Conservation (phyloP, 2,797 vertebrate genomes). For the Podargus strigoides region DNA sequence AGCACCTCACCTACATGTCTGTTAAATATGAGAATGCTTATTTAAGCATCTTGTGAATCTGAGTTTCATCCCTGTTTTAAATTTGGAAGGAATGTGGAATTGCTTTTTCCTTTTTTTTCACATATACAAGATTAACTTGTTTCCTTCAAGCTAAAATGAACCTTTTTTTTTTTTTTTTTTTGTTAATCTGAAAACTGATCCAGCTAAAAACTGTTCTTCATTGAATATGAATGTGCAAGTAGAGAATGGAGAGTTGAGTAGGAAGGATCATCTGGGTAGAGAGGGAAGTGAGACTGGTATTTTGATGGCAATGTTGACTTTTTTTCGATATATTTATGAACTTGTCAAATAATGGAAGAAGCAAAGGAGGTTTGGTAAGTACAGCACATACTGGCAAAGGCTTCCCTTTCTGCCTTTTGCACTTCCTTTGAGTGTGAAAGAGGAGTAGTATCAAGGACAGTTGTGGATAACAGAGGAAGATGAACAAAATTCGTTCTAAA, state of each 20-base stretch:
- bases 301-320: not conserved
- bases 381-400: not conserved
- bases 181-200: not conserved
- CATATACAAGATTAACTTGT: not conserved
- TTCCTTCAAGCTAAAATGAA: not conserved
- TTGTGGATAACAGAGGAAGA: not conserved
- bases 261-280: not conserved
- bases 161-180: not conserved
- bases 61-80: not conserved
- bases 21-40: not conserved
- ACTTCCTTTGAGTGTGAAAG: not conserved
- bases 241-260: not conserved
- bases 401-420: not conserved
- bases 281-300: not conserved
- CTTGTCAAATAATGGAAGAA: not conserved
- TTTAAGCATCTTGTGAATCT: not conserved
- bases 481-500: not conserved
- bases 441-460: not conserved
- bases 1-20: too few relatives aligned
- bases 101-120: not conserved
- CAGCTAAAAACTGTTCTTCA: not conserved
- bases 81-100: not conserved
- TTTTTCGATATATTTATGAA: not conserved
- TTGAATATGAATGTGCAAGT: not conserved
- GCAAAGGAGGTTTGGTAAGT: not conserved